phyloP scores from a whole-genome alignment of 2,888 invertebrate species.

The Schizotus pectinicornis region DNA sequence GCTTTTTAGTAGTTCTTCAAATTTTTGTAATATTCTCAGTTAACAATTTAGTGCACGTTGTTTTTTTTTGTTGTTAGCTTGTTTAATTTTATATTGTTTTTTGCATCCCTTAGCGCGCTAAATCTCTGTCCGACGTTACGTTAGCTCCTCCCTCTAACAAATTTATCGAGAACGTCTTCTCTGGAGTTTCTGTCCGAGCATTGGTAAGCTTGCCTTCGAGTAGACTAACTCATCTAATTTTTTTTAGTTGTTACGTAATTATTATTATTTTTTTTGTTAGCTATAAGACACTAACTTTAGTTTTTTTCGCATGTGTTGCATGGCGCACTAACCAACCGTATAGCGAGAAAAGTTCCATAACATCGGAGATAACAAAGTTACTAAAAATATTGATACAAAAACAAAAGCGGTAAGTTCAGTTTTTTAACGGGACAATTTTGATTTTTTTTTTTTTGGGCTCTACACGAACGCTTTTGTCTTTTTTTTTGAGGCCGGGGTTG shows the following conservation, averaged over 20 bases:
- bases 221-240: constrained; percentile 9
- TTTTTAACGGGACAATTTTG: constrained; percentile 2
- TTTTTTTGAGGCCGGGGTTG: not conserved
- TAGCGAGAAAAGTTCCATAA: constrained; percentile 48
- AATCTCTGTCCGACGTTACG: constrained; percentile 61
- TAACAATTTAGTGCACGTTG: not conserved
- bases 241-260: constrained; percentile 3
- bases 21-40: not conserved
- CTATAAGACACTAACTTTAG: constrained; percentile 17
- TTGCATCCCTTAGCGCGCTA: constrained; percentile 60
- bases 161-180: constrained; percentile 60
- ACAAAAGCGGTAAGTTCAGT: constrained; percentile 12
- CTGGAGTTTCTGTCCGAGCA: constrained; percentile 66
- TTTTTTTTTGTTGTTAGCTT: no score
- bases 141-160: constrained; percentile 40
- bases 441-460: constrained; percentile 1
- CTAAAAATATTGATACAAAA: not conserved
- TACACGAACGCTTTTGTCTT: not conserved
- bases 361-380: constrained; percentile 16
- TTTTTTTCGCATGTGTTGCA: constrained; percentile 41
- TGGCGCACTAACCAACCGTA: constrained; percentile 40
- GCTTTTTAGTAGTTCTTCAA: constrained; percentile 10
- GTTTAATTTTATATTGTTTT: constrained; percentile 43
- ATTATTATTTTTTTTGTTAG: constrained; percentile 12
- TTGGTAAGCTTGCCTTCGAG: constrained; percentile 63